These are phyloP conservation scores for Leucophenga varia DNA, from an alignment of 1,140 invertebrate species.

Conservation along the genomic window DNA sequence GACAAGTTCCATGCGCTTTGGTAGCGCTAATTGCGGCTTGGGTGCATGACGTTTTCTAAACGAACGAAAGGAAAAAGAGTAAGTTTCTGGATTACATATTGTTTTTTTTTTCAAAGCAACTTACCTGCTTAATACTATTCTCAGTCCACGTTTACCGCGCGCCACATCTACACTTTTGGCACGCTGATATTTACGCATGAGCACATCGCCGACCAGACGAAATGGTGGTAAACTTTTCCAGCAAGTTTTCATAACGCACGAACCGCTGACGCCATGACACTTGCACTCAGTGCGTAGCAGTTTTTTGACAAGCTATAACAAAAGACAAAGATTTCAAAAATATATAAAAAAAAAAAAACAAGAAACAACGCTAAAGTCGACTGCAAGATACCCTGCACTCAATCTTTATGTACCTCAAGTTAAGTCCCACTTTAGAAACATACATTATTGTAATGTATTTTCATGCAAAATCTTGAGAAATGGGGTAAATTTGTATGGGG, in stretches of 20 bases:
- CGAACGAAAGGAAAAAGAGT: conserved; percentile 1
- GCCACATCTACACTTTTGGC: conserved; percentile 71
- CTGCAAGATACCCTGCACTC: too few relatives aligned
- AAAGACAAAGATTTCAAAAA: background rate
- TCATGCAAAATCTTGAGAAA: too few relatives aligned
- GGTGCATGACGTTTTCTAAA: conserved; percentile 50
- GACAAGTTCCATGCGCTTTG: conserved; percentile 81
- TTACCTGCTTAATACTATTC: conserved; percentile 56
- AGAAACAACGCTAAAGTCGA: too few relatives aligned
- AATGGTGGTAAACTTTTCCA: conserved; percentile 89
- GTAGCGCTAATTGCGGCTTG: conserved; percentile 53
- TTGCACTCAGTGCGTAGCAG: conserved; percentile 85
- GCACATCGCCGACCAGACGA: conserved; percentile 75
- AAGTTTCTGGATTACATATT: background rate
- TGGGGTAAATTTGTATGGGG: too few relatives aligned
- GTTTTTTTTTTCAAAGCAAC: background rate
- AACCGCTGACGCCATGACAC: conserved; percentile 95
- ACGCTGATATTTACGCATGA: conserved; percentile 81
- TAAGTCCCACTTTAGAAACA: too few relatives aligned
- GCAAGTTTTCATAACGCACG: conserved; percentile 92
- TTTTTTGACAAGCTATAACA: conserved; percentile 78
- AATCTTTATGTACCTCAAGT: too few relatives aligned
- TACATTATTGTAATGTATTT: too few relatives aligned
- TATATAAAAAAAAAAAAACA: too few relatives aligned
- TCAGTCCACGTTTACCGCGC: conserved; percentile 57